A percentile compares a stretch with the other conserved stretches of the same genome.
Evolutionary conservation across 2,888 invertebrate species (phyloP).

Genomic region (Acleris holmiana): DNA sequence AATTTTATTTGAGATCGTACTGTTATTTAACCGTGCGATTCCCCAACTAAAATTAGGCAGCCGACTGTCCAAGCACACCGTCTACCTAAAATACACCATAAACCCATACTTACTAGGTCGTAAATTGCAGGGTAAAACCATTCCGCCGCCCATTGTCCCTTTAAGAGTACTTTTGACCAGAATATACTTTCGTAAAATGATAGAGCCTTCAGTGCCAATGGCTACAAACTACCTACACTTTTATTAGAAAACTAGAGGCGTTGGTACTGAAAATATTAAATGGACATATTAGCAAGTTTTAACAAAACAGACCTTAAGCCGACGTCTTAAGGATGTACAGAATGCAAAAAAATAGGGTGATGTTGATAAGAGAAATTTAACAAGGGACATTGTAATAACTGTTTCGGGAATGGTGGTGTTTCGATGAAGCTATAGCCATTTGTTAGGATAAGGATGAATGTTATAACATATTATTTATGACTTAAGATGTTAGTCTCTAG

Average conservation of each 20-base stretch:
- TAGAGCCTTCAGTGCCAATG: too few relatives aligned
- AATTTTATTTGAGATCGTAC: too few relatives aligned
- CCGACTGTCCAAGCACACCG: constrained; percentile 24
- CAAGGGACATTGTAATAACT: constrained; percentile 35
- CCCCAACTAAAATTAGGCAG: constrained; percentile 11
- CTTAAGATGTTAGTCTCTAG: background rate
- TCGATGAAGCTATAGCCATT: constrained; percentile 29
- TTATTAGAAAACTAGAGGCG: too few relatives aligned
- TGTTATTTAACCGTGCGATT: background rate
- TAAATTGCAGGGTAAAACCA: constrained; percentile 38
- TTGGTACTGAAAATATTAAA: too few relatives aligned
- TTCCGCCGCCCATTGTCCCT: constrained; percentile 36
- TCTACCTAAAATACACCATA: constrained; percentile 29
- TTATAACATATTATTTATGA: background rate
- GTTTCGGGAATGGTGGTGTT: constrained; percentile 34
- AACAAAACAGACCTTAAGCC: too few relatives aligned
- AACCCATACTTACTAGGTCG: constrained; percentile 33
- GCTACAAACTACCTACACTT: too few relatives aligned
- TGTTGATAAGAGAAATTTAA: constrained; percentile 31
- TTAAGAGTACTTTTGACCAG: constrained; percentile 39
- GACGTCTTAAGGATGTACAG: too few relatives aligned
- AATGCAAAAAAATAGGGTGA: background rate
- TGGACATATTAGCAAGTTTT: too few relatives aligned
- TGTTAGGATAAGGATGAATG: constrained; percentile 14
- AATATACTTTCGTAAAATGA: constrained; percentile 34